These are phyloP conservation scores for Microcebus lehilahytsara DNA, from an alignment of 2,113 vertebrate genomes.

Conservation along the genomic window DNA sequence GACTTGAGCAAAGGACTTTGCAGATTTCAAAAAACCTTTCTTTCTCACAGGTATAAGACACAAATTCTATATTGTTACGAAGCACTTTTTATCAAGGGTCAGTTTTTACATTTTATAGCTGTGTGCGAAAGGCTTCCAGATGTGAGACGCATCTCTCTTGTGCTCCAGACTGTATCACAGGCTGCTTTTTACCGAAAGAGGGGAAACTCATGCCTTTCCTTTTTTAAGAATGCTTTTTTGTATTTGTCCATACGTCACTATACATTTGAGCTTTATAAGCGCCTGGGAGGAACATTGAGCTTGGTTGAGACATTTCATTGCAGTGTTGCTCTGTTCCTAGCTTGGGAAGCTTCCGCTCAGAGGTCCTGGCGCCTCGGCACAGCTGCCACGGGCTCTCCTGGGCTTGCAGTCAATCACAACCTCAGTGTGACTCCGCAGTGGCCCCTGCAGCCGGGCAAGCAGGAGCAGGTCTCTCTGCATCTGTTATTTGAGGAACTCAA, in stretches of 20 bases:
- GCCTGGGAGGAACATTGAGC: constrained; percentile 69
- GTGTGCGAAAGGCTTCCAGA: constrained; percentile 83
- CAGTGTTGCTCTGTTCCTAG: not conserved
- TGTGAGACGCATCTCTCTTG: constrained; percentile 79
- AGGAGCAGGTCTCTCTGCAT: constrained; percentile 45
- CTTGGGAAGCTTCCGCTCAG: not conserved
- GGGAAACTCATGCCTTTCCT: constrained; percentile 75
- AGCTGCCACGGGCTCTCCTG: not conserved
- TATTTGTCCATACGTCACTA: constrained; percentile 80
- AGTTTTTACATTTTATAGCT: constrained; percentile 89
- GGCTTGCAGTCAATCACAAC: constrained; percentile 48
- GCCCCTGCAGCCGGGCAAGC: not conserved
- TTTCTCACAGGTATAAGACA: constrained; percentile 82
- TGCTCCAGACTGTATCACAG: constrained; percentile 74
- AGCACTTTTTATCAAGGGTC: constrained; percentile 88
- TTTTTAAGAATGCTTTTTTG: constrained; percentile 60
- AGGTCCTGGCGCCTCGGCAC: constrained; percentile 54
- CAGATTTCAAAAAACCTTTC: constrained; percentile 76
- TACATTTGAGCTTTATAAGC: constrained; percentile 87
- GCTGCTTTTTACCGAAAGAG: constrained; percentile 73
- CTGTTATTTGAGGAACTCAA: constrained; percentile 55
- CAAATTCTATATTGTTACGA: constrained; percentile 84
- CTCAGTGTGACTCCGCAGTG: not conserved
- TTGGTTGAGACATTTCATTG: constrained; percentile 56
- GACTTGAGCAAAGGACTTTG: constrained; percentile 75